Percentiles rank a stretch among this genome's conserved stretches.
These are phyloP conservation scores for Caenorhabditis afra DNA, from an alignment of 2,888 invertebrate genomes.

Conservation along the genomic window DNA sequence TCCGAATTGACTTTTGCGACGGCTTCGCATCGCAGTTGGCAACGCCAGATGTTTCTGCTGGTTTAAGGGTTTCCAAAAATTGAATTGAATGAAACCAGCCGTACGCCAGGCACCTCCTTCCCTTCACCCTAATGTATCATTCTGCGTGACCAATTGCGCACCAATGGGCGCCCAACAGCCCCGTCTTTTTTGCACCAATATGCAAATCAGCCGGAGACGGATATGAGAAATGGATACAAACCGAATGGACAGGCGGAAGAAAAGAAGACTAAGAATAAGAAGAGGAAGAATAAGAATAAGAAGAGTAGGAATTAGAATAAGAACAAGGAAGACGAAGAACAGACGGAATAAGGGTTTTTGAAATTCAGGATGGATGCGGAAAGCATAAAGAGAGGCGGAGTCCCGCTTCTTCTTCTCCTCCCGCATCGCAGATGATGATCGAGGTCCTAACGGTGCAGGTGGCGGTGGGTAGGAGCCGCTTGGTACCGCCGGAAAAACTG, in stretches of 20 bases:
- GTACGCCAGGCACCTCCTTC: constrained; percentile 39
- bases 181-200: constrained; percentile 51
- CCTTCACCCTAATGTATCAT: constrained; percentile 53
- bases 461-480: constrained; percentile 48
- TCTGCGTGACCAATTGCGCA: constrained; percentile 59
- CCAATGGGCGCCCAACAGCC: constrained; percentile 48
- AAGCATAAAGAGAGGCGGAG: constrained; percentile 39
- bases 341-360: constrained; percentile 29
- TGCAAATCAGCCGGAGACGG: constrained; percentile 46
- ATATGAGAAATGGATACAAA: constrained; percentile 44
- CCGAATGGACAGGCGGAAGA: constrained; percentile 13
- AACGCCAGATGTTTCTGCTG: constrained; percentile 60
- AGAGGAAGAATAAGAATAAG: constrained; percentile 9
- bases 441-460: constrained; percentile 47
- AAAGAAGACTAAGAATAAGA: constrained; percentile 8
- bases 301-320: too few relatives aligned
- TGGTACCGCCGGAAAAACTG: constrained; percentile 48
- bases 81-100: constrained; percentile 48
- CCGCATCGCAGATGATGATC: not conserved
- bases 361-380: constrained; percentile 13
- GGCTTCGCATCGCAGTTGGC: constrained; percentile 1
- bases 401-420: too few relatives aligned
- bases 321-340: too few relatives aligned
- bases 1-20: constrained; percentile 49
- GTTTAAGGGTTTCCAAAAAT: constrained; percentile 41